Evolutionary conservation across 2,888 invertebrate species (phyloP).

Genomic region (Arenicola marina): DNA sequence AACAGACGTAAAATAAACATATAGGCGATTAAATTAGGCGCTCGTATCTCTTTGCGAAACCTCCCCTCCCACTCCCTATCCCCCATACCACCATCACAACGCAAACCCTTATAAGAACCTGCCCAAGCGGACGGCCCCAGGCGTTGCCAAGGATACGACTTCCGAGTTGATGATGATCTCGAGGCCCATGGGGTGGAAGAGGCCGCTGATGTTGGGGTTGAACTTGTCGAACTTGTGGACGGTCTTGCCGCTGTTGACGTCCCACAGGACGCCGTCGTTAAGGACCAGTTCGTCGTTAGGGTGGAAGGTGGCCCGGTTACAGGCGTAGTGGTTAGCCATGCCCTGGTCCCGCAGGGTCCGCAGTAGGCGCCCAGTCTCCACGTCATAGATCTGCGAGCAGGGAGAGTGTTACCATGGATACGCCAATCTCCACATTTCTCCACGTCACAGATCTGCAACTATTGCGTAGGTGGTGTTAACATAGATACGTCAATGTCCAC

Average conservation of each 20-base stretch:
- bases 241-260: conserved; percentile 80
- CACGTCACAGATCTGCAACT: too few relatives aligned
- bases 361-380: conserved; percentile 76
- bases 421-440: too few relatives aligned
- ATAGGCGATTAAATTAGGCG: too few relatives aligned
- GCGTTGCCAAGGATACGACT: conserved; percentile 64
- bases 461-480: too few relatives aligned
- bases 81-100: too few relatives aligned
- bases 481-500: too few relatives aligned
- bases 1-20: too few relatives aligned
- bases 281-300: conserved; percentile 92
- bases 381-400: conserved; percentile 79
- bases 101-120: too few relatives aligned
- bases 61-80: too few relatives aligned
- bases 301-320: conserved; percentile 92
- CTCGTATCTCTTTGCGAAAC: too few relatives aligned
- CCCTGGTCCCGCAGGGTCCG: conserved; percentile 75
- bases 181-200: conserved; percentile 93
- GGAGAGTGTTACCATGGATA: too few relatives aligned
- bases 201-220: conserved; percentile 91
- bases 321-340: conserved; percentile 88
- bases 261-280: conserved; percentile 95
- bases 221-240: conserved; percentile 98
- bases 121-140: too few relatives aligned
- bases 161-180: conserved; percentile 98